Percentiles rank a stretch among this genome's conserved stretches.
Evolutionary conservation across 2,797 vertebrate species (phyloP).

Genomic region (Xiphorhynchus erythropygius): DNA sequence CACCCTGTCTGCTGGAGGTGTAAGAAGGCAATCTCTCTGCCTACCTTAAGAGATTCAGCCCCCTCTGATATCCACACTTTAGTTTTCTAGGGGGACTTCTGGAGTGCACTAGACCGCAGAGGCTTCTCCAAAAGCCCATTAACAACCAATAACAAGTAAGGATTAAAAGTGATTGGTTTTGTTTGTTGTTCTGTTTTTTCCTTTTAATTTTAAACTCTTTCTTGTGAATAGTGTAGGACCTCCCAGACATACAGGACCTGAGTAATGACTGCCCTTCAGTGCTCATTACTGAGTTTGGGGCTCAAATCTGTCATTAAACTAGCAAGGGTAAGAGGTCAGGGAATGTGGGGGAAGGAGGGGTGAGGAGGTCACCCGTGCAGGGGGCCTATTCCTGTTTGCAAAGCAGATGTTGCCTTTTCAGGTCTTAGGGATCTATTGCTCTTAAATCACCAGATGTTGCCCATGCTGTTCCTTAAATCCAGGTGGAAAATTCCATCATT

Average conservation of each 20-base stretch:
- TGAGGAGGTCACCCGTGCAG: conserved; percentile 5
- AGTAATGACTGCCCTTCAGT: conserved; percentile 29
- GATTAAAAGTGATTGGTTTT: background rate
- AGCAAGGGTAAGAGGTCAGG: conserved; percentile 40
- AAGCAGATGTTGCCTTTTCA: conserved; percentile 48
- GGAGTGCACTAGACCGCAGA: background rate
- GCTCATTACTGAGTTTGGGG: conserved; percentile 26
- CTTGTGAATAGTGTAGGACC: background rate
- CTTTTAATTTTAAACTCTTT: background rate
- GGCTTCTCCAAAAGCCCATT: background rate
- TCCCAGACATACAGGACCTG: background rate
- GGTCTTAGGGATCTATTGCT: background rate
- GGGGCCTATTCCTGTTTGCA: conserved; percentile 7
- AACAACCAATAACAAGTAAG: background rate
- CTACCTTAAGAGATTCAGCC: background rate
- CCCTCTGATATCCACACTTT: background rate
- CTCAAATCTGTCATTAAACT: conserved; percentile 46
- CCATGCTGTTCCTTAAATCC: background rate
- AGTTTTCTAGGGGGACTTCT: background rate
- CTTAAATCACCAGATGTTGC: conserved; percentile 32
- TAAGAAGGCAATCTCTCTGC: background rate
- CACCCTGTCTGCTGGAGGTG: background rate
- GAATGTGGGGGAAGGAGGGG: background rate
- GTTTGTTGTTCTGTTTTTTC: too few relatives aligned
- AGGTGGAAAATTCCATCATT: conserved; percentile 39